phyloP scores from a whole-genome alignment of 2,797 vertebrate species.

The Eospalax fontanierii region DNA sequence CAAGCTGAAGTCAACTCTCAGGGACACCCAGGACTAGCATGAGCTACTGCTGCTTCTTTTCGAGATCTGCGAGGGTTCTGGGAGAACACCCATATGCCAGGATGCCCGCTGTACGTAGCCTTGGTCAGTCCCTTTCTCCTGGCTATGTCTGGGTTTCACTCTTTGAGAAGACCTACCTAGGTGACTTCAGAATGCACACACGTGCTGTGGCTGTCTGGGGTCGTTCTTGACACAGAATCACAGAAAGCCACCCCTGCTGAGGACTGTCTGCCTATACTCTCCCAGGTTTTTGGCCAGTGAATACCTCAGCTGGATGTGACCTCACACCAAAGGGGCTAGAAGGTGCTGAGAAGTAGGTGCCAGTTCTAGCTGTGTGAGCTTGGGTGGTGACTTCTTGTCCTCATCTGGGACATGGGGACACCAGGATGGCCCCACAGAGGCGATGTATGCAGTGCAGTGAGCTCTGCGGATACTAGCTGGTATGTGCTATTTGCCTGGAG shows the following conservation, averaged over 20 bases:
- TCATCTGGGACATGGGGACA: neutral
- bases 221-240: no score
- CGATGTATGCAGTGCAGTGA: fast-evolving
- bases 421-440: neutral
- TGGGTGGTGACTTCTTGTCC: slow-evolving; percentile 35
- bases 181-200: neutral
- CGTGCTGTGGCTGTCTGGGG: neutral
- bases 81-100: neutral
- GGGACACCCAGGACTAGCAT: neutral
- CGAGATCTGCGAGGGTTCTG: neutral
- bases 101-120: neutral
- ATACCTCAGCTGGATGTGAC: neutral
- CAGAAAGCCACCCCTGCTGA: neutral
- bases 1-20: neutral
- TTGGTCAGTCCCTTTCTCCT: neutral
- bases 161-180: neutral
- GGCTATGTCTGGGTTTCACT: slow-evolving; percentile 51
- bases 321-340: neutral
- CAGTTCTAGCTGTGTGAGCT: slow-evolving; percentile 48
- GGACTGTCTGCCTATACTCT: neutral
- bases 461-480: neutral
- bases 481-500: neutral
- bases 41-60: neutral
- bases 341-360: neutral
- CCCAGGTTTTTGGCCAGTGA: neutral